Conservation (phyloP, 2,113 vertebrate species). For the Phylloscopus trochilus region DNA sequence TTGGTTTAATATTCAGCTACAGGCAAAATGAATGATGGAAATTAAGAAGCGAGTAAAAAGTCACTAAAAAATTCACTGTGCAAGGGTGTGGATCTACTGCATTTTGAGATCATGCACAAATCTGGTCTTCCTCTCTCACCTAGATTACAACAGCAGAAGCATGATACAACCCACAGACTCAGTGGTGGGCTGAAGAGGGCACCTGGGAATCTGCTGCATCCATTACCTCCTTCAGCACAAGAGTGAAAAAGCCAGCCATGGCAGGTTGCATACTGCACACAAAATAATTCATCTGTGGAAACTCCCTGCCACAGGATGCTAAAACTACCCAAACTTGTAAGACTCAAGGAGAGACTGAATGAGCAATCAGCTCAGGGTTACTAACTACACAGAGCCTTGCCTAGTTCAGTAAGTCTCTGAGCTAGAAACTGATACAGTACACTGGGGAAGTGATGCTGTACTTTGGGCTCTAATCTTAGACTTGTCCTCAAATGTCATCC, state of each 20-base stretch:
- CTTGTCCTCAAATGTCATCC: neutral
- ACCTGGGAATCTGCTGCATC: neutral
- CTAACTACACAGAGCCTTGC: neutral
- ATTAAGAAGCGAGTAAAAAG: neutral
- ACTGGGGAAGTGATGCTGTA: neutral
- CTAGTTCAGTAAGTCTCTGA: neutral
- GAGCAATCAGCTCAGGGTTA: neutral
- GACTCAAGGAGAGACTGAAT: neutral
- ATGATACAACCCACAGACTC: neutral
- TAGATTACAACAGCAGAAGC: neutral
- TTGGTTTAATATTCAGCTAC: neutral
- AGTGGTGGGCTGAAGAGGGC: neutral
- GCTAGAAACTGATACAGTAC: neutral
- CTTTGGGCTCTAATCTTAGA: neutral
- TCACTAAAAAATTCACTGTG: neutral
- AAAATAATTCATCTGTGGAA: neutral
- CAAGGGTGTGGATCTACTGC: neutral
- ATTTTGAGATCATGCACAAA: neutral
- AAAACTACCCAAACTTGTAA: neutral
- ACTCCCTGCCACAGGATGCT: neutral
- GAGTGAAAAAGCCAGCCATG: neutral
- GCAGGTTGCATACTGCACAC: rapidly evolving
- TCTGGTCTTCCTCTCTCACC: neutral
- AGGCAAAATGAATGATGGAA: neutral
- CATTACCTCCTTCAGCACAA: neutral